These are phyloP conservation scores for Tetrao urogallus DNA, from an alignment of 2,113 vertebrate genomes.

Conservation along the genomic window DNA sequence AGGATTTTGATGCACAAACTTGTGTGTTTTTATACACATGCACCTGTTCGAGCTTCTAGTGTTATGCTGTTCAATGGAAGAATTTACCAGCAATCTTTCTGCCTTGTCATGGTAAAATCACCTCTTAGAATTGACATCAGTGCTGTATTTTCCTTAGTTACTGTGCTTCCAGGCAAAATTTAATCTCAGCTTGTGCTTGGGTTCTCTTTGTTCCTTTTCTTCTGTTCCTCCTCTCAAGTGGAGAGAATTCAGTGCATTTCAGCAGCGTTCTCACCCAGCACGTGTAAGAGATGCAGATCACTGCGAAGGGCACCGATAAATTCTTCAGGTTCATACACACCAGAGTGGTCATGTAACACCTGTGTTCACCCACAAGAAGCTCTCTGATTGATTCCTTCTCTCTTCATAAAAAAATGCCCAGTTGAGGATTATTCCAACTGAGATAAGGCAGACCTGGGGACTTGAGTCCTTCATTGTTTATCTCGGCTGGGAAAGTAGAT, in stretches of 20 bases:
- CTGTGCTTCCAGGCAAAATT: not conserved
- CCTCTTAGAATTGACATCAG: not conserved
- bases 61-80: not conserved
- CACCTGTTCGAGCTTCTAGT: not conserved
- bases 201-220: not conserved
- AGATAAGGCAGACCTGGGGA: not conserved
- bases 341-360: not conserved
- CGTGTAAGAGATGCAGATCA: fast-evolving
- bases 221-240: not conserved
- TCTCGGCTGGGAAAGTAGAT: not conserved
- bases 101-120: not conserved
- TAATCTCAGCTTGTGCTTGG: fast-evolving
- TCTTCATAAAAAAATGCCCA: not conserved
- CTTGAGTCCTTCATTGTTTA: not conserved
- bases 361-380: not conserved
- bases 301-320: not conserved
- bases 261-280: not conserved
- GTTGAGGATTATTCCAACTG: not conserved
- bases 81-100: not conserved
- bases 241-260: not conserved
- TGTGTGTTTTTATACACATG: not conserved
- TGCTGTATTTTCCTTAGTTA: not conserved
- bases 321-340: fast-evolving
- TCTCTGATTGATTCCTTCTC: not conserved
- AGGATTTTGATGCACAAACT: not conserved